Evolutionary conservation across 2,888 invertebrate genomes (phyloP).

Genomic region (Pyrochroa serraticornis): DNA sequence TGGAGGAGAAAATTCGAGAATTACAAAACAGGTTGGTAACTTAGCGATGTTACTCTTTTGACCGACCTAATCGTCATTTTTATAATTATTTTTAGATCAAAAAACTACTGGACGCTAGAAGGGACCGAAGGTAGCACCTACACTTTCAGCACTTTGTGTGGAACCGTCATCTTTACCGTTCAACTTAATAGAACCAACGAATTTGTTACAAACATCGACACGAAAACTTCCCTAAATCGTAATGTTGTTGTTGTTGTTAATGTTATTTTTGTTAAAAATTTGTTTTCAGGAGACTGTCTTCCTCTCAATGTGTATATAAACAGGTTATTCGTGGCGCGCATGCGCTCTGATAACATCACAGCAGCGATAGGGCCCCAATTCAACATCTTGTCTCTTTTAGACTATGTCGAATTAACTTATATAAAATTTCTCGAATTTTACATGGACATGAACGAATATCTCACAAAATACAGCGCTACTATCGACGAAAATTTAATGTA

Average conservation of each 20-base stretch:
- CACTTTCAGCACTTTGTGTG: slow-evolving; percentile 4
- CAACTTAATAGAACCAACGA: background rate
- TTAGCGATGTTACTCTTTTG: no score
- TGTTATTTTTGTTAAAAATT: no score
- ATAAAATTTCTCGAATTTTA: background rate
- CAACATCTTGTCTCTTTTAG: slow-evolving; percentile 10
- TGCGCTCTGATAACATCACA: background rate
- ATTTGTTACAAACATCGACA: no score
- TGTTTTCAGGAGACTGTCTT: no score
- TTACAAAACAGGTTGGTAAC: background rate
- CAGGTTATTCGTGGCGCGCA: slow-evolving; percentile 6
- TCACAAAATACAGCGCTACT: background rate
- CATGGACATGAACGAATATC: background rate
- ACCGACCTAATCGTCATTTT: background rate
- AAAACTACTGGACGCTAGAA: slow-evolving; percentile 9
- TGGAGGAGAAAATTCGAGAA: background rate
- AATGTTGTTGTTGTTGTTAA: no score
- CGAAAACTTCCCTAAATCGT: no score
- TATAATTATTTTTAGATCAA: slow-evolving; percentile 3
- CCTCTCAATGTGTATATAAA: background rate
- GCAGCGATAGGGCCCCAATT: slow-evolving; percentile 5
- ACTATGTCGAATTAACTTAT: slow-evolving; percentile 8
- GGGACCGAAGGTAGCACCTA: background rate
- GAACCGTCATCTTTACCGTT: slow-evolving; percentile 2
- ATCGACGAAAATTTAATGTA: slow-evolving; percentile 10